Evolutionary conservation across 2,888 invertebrate genomes (phyloP).

Genomic region (Drosophila vallismaia): DNA sequence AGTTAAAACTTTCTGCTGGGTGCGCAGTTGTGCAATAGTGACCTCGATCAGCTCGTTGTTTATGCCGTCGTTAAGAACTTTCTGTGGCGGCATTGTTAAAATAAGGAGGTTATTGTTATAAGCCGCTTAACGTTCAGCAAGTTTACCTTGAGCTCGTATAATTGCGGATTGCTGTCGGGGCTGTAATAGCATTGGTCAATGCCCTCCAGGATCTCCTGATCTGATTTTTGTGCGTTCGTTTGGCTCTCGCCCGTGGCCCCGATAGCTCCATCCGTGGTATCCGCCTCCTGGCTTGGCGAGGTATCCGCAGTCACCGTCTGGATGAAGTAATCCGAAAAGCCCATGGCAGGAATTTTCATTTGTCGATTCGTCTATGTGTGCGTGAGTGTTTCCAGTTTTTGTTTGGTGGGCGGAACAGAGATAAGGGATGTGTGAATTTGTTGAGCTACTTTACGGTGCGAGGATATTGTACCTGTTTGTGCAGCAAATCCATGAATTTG

Average conservation of each 20-base stretch:
- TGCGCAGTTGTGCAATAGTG: conserved; percentile 80
- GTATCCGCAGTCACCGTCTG: conserved; percentile 80
- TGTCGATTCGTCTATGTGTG: conserved; percentile 78
- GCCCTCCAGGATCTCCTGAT: conserved; percentile 83
- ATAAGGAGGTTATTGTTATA: neutral
- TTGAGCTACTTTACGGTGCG: neutral
- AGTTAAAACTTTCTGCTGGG: conserved; percentile 89
- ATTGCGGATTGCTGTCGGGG: conserved; percentile 79
- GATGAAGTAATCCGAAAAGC: conserved; percentile 84
- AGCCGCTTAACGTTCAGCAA: neutral
- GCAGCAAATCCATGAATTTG: conserved; percentile 83
- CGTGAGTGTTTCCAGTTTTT: conserved; percentile 5
- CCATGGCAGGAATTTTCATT: conserved; percentile 84
- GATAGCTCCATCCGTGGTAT: conserved; percentile 24
- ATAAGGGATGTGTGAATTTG: neutral
- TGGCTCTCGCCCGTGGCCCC: conserved; percentile 12
- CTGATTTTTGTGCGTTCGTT: conserved; percentile 76
- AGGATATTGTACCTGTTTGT: conserved; percentile 80
- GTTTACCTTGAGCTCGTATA: conserved; percentile 82
- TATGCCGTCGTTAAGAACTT: conserved; percentile 80
- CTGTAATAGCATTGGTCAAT: conserved; percentile 82
- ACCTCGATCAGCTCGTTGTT: conserved; percentile 80
- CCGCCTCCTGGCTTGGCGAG: conserved; percentile 20
- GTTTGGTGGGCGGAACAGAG: conserved; percentile 13
- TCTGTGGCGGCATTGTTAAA: conserved; percentile 61